These are phyloP conservation scores for Keiferia lycopersicella DNA, from an alignment of 2,888 invertebrate genomes.

Conservation along the genomic window DNA sequence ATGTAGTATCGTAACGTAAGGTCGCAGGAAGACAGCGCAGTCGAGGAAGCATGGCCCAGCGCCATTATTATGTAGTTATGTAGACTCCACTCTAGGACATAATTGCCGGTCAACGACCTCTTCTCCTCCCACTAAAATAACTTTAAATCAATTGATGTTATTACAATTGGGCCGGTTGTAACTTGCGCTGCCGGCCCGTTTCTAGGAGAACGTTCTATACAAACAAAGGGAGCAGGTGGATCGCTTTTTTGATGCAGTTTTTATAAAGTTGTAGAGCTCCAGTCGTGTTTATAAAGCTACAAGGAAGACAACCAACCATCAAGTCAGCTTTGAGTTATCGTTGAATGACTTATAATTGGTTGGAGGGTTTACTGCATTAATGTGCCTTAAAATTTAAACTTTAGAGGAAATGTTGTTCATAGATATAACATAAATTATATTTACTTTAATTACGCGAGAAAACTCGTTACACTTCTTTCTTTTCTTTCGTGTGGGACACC, in stretches of 20 bases:
- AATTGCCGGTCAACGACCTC: slow-evolving; percentile 79
- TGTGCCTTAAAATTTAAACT: too few species aligned
- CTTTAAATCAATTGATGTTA: slow-evolving; percentile 80
- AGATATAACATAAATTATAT: too few species aligned
- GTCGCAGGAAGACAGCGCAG: slow-evolving; percentile 26
- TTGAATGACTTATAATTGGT: too few species aligned
- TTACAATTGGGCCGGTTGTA: slow-evolving; percentile 75
- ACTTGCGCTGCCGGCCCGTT: slow-evolving; percentile 46
- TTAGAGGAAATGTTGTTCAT: too few species aligned
- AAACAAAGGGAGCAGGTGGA: slow-evolving; percentile 54
- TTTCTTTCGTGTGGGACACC: too few species aligned
- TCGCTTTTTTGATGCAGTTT: slow-evolving; percentile 41
- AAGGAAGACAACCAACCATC: background rate
- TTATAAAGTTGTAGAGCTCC: slow-evolving; percentile 27
- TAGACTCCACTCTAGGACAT: slow-evolving; percentile 69
- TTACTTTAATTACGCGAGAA: too few species aligned
- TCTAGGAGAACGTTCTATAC: slow-evolving; percentile 46
- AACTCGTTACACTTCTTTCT: too few species aligned
- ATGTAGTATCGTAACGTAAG: slow-evolving; percentile 14
- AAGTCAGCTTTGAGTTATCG: too few species aligned
- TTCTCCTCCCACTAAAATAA: slow-evolving; percentile 78
- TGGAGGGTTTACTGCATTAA: too few species aligned
- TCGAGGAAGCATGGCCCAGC: slow-evolving; percentile 29
- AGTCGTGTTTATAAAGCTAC: slow-evolving; percentile 4
- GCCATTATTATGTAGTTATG: slow-evolving; percentile 39